Conservation (phyloP, 2,888 invertebrate species). For the Drosophila vallismaia region DNA sequence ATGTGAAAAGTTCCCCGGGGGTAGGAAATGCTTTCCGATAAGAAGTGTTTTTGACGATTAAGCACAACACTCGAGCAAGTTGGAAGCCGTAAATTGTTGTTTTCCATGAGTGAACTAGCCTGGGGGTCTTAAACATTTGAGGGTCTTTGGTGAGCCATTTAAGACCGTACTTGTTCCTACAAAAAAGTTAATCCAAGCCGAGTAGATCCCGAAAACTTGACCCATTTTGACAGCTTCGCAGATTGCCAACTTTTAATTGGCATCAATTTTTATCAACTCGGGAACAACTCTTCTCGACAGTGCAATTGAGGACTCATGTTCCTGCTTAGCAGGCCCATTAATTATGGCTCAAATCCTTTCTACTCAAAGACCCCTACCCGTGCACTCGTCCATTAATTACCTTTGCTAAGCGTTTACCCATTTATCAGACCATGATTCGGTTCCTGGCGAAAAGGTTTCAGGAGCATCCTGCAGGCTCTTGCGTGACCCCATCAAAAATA, state of each 20-base stretch:
- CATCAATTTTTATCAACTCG: slow-evolving; percentile 42
- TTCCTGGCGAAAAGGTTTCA: not conserved
- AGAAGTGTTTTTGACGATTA: slow-evolving; percentile 66
- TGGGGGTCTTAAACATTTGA: slow-evolving; percentile 28
- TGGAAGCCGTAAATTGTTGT: slow-evolving; percentile 38
- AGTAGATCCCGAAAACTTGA: slow-evolving; percentile 29
- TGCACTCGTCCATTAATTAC: slow-evolving; percentile 66
- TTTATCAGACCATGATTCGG: slow-evolving; percentile 56
- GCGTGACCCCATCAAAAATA: slow-evolving; percentile 69
- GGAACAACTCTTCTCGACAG: slow-evolving; percentile 15
- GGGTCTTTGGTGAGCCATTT: slow-evolving; percentile 42
- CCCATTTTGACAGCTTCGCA: slow-evolving; percentile 46
- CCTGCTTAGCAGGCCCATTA: slow-evolving; percentile 39
- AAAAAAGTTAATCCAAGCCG: slow-evolving; percentile 10
- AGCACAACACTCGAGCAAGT: slow-evolving; percentile 51
- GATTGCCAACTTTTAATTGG: slow-evolving; percentile 49
- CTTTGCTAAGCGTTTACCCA: slow-evolving; percentile 47
- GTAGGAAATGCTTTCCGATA: slow-evolving; percentile 39
- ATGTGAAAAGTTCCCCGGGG: slow-evolving; percentile 60
- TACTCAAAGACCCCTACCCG: slow-evolving; percentile 3
- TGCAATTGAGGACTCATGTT: slow-evolving; percentile 28
- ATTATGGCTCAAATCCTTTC: slow-evolving; percentile 27
- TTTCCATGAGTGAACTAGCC: slow-evolving; percentile 17
- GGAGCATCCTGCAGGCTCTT: slow-evolving; percentile 6
- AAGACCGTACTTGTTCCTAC: slow-evolving; percentile 10